Evolutionary conservation across 2,113 vertebrate genomes (phyloP).

Genomic region (Addax nasomaculatus): DNA sequence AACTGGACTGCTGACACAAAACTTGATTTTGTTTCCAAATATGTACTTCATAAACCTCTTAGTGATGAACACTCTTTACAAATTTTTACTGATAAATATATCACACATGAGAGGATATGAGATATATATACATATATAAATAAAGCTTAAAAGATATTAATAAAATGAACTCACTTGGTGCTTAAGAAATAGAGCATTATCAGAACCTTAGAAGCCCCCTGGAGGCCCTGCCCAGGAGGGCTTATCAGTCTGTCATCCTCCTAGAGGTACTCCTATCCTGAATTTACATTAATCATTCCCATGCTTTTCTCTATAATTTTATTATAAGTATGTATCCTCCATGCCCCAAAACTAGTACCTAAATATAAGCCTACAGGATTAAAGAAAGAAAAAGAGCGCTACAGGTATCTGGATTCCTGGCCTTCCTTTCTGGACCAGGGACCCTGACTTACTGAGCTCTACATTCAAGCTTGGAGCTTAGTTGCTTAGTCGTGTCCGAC

Average conservation of each 20-base stretch:
- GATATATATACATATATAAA: background rate
- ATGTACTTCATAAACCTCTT: background rate
- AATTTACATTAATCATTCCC: background rate
- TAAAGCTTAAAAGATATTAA: background rate
- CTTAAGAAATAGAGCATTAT: background rate
- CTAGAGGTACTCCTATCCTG: too few relatives aligned
- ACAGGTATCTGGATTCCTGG: background rate
- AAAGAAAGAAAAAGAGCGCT: background rate
- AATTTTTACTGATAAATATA: background rate
- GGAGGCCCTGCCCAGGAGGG: background rate
- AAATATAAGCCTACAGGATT: background rate
- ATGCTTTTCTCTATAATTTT: background rate
- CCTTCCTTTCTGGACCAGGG: background rate
- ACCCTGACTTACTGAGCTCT: background rate
- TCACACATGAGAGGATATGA: background rate
- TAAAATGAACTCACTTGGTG: background rate
- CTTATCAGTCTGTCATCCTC: background rate
- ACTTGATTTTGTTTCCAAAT: background rate
- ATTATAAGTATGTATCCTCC: background rate
- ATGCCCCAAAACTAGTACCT: background rate
- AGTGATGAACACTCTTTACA: background rate
- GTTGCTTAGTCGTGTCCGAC: background rate
- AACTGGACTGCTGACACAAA: background rate
- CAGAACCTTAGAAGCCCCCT: background rate
- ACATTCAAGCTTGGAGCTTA: background rate